A percentile compares a stretch with the other conserved stretches of the same genome.
These are phyloP conservation scores for Montipora efflorescens DNA, from an alignment of 64 coral and sea anemone species.

Conservation along the genomic window DNA sequence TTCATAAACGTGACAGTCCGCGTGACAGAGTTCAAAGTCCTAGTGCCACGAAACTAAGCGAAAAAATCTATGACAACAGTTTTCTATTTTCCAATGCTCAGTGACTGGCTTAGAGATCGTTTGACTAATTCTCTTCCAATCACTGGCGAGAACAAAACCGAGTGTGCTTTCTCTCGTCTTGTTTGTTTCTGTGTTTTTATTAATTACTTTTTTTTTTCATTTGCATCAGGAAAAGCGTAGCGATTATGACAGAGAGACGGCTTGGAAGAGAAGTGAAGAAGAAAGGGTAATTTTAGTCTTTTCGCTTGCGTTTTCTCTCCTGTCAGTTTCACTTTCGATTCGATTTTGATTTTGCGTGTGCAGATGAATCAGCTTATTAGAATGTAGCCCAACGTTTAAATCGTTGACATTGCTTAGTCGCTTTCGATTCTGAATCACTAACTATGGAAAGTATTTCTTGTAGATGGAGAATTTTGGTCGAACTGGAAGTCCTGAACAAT, in stretches of 20 bases:
- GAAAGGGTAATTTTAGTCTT: not conserved
- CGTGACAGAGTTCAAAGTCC: too few relatives aligned
- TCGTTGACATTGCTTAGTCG: not conserved
- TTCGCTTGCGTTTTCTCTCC: not conserved
- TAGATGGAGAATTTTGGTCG: not conserved
- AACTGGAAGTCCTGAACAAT: conserved; percentile 32
- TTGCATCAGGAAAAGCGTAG: conserved; percentile 45
- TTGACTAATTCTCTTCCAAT: too few relatives aligned
- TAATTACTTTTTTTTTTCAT: not conserved
- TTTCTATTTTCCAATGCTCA: too few relatives aligned
- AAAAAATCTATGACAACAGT: too few relatives aligned
- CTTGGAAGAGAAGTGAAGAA: conserved; percentile 32
- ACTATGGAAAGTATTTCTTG: not conserved
- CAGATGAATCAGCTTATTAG: not conserved
- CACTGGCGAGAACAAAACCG: not conserved
- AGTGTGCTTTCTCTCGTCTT: not conserved
- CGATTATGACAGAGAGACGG: conserved; percentile 44
- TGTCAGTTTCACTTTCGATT: not conserved
- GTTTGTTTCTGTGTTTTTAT: not conserved
- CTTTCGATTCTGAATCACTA: not conserved
- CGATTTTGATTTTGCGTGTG: not conserved
- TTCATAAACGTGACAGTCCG: too few relatives aligned
- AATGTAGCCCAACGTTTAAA: not conserved
- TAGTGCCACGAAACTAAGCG: too few relatives aligned
- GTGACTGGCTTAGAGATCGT: too few relatives aligned